Base-by-base conservation (phyloP, 2,113 vertebrate genomes). In the Pyxicephalus adspersus region DNA sequence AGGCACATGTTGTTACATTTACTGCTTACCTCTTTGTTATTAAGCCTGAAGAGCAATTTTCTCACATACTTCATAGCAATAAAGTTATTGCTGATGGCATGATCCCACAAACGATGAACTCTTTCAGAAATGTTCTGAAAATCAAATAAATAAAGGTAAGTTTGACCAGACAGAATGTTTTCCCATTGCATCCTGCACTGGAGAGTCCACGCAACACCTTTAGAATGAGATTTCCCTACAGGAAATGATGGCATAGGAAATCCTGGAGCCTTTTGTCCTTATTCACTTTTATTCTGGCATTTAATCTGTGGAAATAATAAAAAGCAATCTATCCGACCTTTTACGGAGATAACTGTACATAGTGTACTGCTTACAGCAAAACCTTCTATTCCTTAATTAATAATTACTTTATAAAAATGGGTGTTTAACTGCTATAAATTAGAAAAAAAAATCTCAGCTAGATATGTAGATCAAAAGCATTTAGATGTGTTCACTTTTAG, bases 61-160 rank as follows among this genome's bases (percentile, higher is more conserved):
- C 89, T 88, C 83, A 97, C 92, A 0, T 97, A 96, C 38, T 92
- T 94, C 89, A 90, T 93, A 76, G 95, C 95, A 86, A 96, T 92
- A 45, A 90, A 89, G 38, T 92, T 94, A 1, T 95, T 96, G 76
- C 92, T 97, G 85, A 94, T 31, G 0, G 96, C 95, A 87, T 98
- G 95, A 86, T 96, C 94, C 96, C 96, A 98, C 66, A 94, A 88
- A 68, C 92, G 94, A 80, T 83, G 88, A 73, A 95, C 89, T 83
- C 94, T 95, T 87, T 91, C 89, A 67, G 92, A 91, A 86, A 94
- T 89, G 72, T 85, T 85, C 96, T 98, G 76, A 45, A 19, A 51
- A 60, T 5, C 2, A 85, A 88, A 70, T 84, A 25, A 45, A 72
- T 72, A 84, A 76, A 52, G 72, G 80, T 18, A 3, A 70, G 26